phyloP scores from a whole-genome alignment of 2,797 vertebrate genomes.

The Vespertilio murinus region DNA sequence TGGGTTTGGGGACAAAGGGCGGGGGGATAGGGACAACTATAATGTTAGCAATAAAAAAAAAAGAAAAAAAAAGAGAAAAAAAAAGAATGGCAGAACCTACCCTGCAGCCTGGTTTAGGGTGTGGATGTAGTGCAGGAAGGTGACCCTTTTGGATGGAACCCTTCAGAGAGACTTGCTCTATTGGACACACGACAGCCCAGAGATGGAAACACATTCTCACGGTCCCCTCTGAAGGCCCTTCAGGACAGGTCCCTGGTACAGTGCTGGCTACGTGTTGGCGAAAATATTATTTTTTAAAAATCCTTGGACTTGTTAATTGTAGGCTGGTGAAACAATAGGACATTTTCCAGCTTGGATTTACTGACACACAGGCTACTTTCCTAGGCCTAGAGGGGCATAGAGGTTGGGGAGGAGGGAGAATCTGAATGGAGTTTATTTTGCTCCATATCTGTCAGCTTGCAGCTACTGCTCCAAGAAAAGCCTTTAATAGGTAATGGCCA shows the following conservation, averaged over 20 bases:
- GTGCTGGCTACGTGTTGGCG: not conserved
- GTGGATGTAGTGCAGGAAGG: not conserved
- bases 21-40: not conserved
- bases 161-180: not conserved
- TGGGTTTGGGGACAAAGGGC: not conserved
- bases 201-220: not conserved
- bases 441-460: not conserved
- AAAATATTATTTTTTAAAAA: not conserved
- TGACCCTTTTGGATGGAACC: not conserved
- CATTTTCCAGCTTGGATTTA: not conserved
- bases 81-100: not conserved
- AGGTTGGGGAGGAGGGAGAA: not conserved
- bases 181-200: not conserved
- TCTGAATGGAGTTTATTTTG: constrained; percentile 54
- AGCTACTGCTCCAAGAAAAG: not conserved
- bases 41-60: not conserved
- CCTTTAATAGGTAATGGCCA: not conserved
- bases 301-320: not conserved
- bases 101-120: not conserved
- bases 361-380: not conserved
- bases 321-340: not conserved
- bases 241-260: not conserved
- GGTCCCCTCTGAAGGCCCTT: not conserved
- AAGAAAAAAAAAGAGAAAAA: not conserved
- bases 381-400: not conserved